Conservation (phyloP, 2,113 vertebrate species). For the Psammodynastes pulverulentus region DNA sequence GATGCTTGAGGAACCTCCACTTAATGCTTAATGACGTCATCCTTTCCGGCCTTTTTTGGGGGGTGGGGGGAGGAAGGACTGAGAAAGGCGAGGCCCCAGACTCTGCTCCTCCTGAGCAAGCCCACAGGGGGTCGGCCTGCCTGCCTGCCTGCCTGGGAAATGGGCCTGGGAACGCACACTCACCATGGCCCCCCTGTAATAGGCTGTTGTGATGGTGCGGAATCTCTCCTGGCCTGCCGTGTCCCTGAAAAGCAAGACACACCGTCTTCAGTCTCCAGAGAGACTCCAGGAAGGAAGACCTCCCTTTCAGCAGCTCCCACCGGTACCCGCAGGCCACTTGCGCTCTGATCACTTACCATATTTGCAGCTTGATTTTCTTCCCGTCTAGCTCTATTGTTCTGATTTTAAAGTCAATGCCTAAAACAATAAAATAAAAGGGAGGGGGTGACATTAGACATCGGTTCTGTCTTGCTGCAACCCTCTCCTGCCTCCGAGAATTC, state of each 20-base stretch:
- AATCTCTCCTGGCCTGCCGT: conserved; percentile 91
- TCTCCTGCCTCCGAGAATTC: neutral
- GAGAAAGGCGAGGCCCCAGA: neutral
- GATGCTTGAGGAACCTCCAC: neutral
- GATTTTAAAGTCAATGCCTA: conserved; percentile 99
- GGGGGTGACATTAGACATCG: neutral
- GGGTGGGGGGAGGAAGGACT: neutral
- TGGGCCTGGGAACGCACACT: conserved; percentile 46
- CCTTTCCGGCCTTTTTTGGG: neutral
- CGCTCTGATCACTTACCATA: conserved; percentile 83
- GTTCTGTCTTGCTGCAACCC: too few species aligned
- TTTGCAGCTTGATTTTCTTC: conserved; percentile 97
- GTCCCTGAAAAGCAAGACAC: conserved; percentile 71
- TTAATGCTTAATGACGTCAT: neutral
- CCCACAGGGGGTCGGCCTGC: neutral
- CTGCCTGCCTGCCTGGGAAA: neutral
- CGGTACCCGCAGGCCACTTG: neutral
- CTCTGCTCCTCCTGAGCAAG: neutral
- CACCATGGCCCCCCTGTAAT: conserved; percentile 93
- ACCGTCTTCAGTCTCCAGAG: too few species aligned
- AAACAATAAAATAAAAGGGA: conserved; percentile 61
- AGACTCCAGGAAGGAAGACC: neutral
- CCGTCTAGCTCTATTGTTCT: conserved; percentile 95
- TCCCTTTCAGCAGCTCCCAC: neutral
- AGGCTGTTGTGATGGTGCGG: conserved; percentile 90